Conservation (phyloP, 2,113 vertebrate genomes). For the Hemiprocne comata region DNA sequence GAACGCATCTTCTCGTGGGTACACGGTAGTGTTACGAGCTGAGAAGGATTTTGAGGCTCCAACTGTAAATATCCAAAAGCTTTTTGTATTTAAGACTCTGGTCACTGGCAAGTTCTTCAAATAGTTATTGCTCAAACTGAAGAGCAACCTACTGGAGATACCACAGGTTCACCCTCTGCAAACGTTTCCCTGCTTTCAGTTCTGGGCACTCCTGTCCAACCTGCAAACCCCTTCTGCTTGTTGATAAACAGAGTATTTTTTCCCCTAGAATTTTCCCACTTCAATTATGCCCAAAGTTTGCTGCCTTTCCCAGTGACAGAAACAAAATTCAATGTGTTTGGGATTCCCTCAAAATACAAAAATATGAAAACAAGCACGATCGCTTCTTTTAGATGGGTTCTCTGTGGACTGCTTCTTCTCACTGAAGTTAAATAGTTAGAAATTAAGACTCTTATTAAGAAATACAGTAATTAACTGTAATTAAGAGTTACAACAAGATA, state of each 20-base stretch:
- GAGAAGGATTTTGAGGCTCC: background rate
- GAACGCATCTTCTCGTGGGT: fast-evolving
- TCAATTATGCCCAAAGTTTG: background rate
- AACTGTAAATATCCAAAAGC: background rate
- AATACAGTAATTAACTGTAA: slow-evolving; percentile 45
- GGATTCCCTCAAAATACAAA: background rate
- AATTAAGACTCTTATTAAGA: slow-evolving; percentile 43
- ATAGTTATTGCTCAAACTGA: background rate
- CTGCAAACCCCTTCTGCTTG: background rate
- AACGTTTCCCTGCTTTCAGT: background rate
- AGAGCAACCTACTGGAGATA: background rate
- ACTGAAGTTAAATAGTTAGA: slow-evolving; percentile 8
- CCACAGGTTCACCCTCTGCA: background rate
- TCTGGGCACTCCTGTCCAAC: background rate
- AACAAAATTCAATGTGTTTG: background rate
- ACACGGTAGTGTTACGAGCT: fast-evolving
- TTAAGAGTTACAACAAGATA: slow-evolving; percentile 22
- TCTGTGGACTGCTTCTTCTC: background rate
- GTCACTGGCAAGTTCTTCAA: background rate
- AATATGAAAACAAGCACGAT: background rate
- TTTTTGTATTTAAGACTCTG: background rate
- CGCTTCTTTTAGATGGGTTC: background rate
- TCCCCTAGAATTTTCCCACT: background rate
- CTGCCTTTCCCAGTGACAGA: background rate
- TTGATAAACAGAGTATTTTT: background rate